Evolutionary conservation across 2,113 vertebrate species (phyloP).

Genomic region (Halcyon malimbica): DNA sequence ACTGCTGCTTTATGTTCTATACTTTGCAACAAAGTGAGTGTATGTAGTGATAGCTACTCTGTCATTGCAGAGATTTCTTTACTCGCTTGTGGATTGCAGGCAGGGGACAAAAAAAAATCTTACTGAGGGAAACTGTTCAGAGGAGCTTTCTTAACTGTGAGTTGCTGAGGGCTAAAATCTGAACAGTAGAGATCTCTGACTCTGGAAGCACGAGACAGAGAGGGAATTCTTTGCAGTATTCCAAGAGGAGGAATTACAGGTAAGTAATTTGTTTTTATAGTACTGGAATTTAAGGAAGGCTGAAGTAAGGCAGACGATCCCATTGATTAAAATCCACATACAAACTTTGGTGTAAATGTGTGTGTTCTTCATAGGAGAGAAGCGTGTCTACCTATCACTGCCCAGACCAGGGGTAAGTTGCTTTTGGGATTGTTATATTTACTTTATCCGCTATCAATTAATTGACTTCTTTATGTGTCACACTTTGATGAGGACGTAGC

Average conservation of each 20-base stretch:
- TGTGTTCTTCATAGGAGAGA: constrained; percentile 89
- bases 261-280: constrained; percentile 6
- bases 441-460: neutral
- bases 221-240: neutral
- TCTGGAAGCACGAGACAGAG: neutral
- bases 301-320: neutral
- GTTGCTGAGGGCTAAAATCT: neutral
- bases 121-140: neutral
- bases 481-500: neutral
- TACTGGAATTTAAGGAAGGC: neutral
- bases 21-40: neutral
- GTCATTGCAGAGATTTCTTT: neutral
- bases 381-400: constrained; percentile 91
- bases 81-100: neutral
- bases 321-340: neutral
- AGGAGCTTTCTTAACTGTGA: neutral
- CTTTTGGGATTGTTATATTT: neutral
- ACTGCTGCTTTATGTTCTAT: neutral
- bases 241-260: neutral
- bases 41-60: neutral
- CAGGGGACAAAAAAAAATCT: neutral
- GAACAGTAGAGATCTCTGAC: neutral
- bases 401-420: constrained; percentile 93
- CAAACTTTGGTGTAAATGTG: constrained; percentile 52
- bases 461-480: neutral